Conservation (phyloP, 2,797 vertebrate species). For the Danionella dracula region DNA sequence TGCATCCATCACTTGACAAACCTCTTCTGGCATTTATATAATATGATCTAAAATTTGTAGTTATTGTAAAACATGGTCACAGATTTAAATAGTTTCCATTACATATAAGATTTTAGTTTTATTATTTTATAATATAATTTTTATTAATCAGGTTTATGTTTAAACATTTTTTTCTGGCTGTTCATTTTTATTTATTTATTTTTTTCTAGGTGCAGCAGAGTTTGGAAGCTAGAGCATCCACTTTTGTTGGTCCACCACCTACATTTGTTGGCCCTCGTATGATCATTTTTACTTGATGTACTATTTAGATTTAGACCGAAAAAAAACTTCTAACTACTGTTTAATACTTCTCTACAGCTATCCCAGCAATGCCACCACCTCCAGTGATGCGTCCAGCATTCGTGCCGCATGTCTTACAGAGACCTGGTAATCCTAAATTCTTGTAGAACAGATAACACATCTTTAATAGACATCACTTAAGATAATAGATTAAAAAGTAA, state of each 20-base stretch:
- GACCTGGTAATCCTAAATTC: constrained; percentile 66
- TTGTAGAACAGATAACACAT: too few species aligned
- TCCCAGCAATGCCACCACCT: constrained; percentile 71
- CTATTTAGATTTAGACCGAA: not conserved
- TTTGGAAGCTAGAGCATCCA: constrained; percentile 82
- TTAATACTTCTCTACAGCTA: constrained; percentile 48
- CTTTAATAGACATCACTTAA: too few species aligned
- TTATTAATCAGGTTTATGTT: not conserved
- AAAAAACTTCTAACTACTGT: not conserved
- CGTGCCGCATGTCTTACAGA: constrained; percentile 85
- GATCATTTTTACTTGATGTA: not conserved
- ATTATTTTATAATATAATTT: too few species aligned
- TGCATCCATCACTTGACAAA: too few species aligned
- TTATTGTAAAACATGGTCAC: too few species aligned
- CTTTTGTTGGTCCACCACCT: constrained; percentile 76
- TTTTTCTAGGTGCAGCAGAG: constrained; percentile 82
- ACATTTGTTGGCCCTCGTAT: constrained; percentile 79
- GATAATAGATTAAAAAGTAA: too few species aligned
- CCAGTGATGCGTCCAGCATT: constrained; percentile 86
- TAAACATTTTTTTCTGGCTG: not conserved
- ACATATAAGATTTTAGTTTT: too few species aligned
- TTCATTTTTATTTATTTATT: not conserved
- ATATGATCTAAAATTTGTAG: too few species aligned
- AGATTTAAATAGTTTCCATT: too few species aligned
- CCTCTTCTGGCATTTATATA: too few species aligned